Evolutionary conservation across 2,113 vertebrate genomes (phyloP), one percentile per base, ranked within the genome.

Genomic region (Dunckerocampus dactyliophorus): DNA sequence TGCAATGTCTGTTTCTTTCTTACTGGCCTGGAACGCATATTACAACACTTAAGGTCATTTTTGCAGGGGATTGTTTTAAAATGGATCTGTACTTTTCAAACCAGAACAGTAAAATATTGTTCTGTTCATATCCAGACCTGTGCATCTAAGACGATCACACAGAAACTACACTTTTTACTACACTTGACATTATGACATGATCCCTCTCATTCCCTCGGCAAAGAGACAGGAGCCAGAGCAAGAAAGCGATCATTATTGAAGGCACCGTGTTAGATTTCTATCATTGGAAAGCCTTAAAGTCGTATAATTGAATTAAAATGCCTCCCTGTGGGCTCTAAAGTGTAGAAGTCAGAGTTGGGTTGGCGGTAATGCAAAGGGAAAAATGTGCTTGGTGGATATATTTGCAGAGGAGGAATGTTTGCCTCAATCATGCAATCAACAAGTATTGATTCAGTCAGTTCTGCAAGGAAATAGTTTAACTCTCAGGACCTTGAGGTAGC

Each of bases 201-300:
- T 63, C 1, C 17, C 63, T 43, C 42, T 69, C 59, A 61, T 39
- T 75, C 52, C 73, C 62, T 74, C 21, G 19, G 71, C 57, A 49
- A 59, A 67, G 57, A 58, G 66, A 74, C 24, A 28, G 24, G 24
- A 28, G 24, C 3, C 24, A 28, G 24, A 34, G 7, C 4, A 8
- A 34, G 7, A 34, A 34, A 34, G 24, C 24, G 60, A 78, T 63
- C 67, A 49, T 50, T 67, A 72, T 65, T 76, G 78, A 71, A 70
- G 67, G 7, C 66, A 67, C 31, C 20, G 48, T 75, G 68, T 77
- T 82, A 61, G 71, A 79, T 81, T 71, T 67, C 67, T 67, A 77
- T 86, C 77, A 85, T 83, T 62, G 79, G 83, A 86, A 74, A 74
- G 69, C 83, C 80, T 83, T 83, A 65, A 76, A 76, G 74, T 84